A percentile compares a stretch with the other conserved stretches of the same genome.
Conservation (phyloP, 2,113 vertebrate species). For the Stigmatopora nigra region DNA sequence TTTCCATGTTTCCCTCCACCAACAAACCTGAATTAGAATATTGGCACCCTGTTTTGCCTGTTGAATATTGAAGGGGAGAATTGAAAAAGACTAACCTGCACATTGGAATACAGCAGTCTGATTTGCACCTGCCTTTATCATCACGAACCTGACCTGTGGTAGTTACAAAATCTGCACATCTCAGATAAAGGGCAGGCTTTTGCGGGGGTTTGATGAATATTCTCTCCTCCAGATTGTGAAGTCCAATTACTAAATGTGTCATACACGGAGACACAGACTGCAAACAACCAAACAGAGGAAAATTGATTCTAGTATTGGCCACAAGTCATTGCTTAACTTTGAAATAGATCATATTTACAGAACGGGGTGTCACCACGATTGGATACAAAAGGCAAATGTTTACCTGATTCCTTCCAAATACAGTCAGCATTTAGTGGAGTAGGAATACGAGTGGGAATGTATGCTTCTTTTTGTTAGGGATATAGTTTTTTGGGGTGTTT, state of each 20-base stretch:
- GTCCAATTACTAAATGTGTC: not conserved
- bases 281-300: not conserved
- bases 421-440: conserved; percentile 7
- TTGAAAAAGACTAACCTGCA: conserved; percentile 38
- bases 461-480: not conserved
- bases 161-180: not conserved
- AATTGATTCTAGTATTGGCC: not conserved
- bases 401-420: conserved; percentile 25
- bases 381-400: conserved; percentile 22
- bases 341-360: conserved; percentile 72
- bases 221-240: not conserved
- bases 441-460: too few species aligned
- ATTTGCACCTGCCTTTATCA: conserved; percentile 9
- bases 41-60: conserved; percentile 63
- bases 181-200: not conserved
- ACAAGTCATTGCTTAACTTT: conserved; percentile 41
- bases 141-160: conserved; percentile 13
- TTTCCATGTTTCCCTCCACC: too few species aligned
- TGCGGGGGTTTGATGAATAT: not conserved
- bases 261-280: not conserved
- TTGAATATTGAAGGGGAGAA: conserved; percentile 29
- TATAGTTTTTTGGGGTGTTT: too few species aligned
- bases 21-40: conserved; percentile 7
- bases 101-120: conserved; percentile 3
- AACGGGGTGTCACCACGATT: conserved; percentile 33